These are phyloP conservation scores for Tinamus guttatus DNA, from an alignment of 2,113 vertebrate species.

Conservation along the genomic window DNA sequence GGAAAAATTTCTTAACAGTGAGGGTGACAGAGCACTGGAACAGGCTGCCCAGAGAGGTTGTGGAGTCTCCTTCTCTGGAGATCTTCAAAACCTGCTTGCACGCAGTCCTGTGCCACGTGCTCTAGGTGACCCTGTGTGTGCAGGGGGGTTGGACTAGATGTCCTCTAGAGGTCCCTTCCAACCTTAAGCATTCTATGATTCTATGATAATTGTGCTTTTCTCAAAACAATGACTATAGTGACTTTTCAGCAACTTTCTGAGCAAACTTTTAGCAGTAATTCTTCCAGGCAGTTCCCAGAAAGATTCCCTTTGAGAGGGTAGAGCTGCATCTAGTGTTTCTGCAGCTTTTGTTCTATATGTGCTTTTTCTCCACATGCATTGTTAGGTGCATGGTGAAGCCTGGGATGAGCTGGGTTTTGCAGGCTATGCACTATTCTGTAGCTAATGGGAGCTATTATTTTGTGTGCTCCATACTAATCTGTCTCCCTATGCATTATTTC, in stretches of 20 bases:
- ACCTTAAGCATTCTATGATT: too few relatives aligned
- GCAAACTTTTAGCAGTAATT: background rate
- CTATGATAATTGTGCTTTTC: background rate
- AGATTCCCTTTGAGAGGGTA: background rate
- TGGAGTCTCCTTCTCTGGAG: too few relatives aligned
- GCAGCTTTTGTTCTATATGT: background rate
- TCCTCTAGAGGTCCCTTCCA: too few relatives aligned
- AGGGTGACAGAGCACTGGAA: too few relatives aligned
- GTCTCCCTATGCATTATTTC: slow-evolving; percentile 68
- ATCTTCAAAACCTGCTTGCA: too few relatives aligned
- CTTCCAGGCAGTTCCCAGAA: background rate
- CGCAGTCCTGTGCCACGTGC: too few relatives aligned
- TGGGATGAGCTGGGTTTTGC: background rate
- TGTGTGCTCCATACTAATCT: slow-evolving; percentile 49
- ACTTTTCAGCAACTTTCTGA: background rate
- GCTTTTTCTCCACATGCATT: background rate
- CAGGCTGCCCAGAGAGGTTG: too few relatives aligned
- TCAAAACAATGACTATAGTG: background rate
- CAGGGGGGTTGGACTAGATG: too few relatives aligned
- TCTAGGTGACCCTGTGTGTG: too few relatives aligned
- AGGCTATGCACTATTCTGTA: slow-evolving; percentile 4
- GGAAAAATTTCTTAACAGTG: too few relatives aligned
- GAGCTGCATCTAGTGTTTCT: background rate
- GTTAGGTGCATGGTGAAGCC: background rate
- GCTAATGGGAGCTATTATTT: slow-evolving; percentile 54